Conservation (phyloP, 2,113 vertebrate genomes). For the Capra hircus region DNA sequence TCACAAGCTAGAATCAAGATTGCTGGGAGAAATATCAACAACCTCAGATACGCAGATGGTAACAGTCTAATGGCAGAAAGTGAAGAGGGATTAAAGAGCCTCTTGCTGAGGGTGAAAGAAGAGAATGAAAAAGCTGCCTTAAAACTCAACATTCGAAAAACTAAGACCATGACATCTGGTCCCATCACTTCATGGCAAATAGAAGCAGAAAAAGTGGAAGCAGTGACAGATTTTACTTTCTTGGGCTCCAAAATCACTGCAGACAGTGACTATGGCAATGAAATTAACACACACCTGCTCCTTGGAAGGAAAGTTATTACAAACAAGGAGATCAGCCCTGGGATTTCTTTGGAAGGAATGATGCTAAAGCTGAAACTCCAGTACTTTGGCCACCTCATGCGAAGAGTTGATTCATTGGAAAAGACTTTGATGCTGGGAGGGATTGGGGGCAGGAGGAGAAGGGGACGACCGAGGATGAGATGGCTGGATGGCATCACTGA, state of each 20-base stretch:
- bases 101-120: not conserved
- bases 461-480: too few species aligned
- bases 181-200: not conserved
- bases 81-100: not conserved
- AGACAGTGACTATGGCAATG: not conserved
- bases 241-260: not conserved
- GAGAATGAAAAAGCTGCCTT: not conserved
- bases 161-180: not conserved
- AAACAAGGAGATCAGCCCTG: not conserved
- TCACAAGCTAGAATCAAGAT: not conserved
- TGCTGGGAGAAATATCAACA: not conserved
- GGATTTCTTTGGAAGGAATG: too few species aligned
- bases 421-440: too few species aligned
- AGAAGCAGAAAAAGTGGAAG: not conserved
- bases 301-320: not conserved
- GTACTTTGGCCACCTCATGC: too few species aligned
- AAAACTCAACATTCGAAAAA: not conserved
- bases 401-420: too few species aligned
- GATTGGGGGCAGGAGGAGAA: too few species aligned
- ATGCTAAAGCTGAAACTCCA: too few species aligned
- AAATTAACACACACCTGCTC: not conserved
- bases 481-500: too few species aligned
- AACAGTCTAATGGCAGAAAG: not conserved
- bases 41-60: not conserved
- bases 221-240: not conserved